Conservation (phyloP, 1,140 invertebrate genomes). For the Musca vetustissima region DNA sequence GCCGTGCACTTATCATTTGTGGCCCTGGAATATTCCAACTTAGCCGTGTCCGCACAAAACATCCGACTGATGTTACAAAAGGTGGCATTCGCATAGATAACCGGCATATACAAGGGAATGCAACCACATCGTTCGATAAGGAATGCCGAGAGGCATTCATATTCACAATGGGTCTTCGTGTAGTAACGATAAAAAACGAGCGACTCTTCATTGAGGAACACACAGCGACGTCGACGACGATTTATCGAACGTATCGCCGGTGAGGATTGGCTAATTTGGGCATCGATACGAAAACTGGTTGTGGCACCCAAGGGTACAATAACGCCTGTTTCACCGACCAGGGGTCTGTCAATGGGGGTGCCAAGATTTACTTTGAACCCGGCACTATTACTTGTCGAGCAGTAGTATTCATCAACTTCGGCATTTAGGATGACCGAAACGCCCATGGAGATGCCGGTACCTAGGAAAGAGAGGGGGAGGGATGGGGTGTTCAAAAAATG, state of each 20-base stretch:
- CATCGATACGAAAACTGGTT: conserved; percentile 65
- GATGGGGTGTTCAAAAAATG: background rate
- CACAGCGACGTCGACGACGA: too few relatives aligned
- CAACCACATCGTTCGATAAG: conserved; percentile 66
- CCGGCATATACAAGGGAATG: conserved; percentile 70
- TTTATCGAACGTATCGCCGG: too few relatives aligned
- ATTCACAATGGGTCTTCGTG: too few relatives aligned
- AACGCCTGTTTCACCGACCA: conserved; percentile 71
- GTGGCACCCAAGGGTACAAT: conserved; percentile 69
- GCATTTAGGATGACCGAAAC: conserved; percentile 70
- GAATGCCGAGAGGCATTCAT: conserved; percentile 70
- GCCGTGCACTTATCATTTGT: conserved; percentile 37
- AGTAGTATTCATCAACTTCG: conserved; percentile 72
- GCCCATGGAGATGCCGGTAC: conserved; percentile 69
- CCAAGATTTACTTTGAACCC: conserved; percentile 69
- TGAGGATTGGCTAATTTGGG: conserved; percentile 71
- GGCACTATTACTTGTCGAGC: conserved; percentile 73
- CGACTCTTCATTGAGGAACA: too few relatives aligned
- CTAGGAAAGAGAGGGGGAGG: conserved; percentile 38
- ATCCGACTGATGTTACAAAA: too few relatives aligned
- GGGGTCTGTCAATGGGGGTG: conserved; percentile 73
- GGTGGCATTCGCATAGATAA: conserved; percentile 36
- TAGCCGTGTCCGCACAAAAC: conserved; percentile 25
- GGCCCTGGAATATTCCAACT: conserved; percentile 26
- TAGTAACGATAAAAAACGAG: too few relatives aligned